Percentiles rank a stretch among this genome's conserved stretches.
These are phyloP conservation scores for Enteromius thamalakanensis DNA, from an alignment of 2,797 vertebrate genomes.

Conservation along the genomic window DNA sequence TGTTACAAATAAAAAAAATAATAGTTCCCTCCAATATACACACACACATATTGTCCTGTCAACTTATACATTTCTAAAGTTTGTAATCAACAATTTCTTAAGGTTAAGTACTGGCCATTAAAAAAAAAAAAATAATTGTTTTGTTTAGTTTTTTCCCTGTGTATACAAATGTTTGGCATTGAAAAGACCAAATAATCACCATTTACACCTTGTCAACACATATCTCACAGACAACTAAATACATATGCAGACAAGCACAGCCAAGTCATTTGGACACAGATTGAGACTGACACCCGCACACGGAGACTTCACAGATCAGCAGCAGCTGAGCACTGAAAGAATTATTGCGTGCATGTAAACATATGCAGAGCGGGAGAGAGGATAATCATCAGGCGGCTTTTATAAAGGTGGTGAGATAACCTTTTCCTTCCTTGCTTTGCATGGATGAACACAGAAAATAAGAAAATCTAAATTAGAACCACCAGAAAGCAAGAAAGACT, in stretches of 20 bases:
- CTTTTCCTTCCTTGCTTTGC: slow-evolving; percentile 51
- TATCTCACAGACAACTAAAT: not conserved
- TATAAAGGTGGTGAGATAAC: slow-evolving; percentile 50
- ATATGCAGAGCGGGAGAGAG: slow-evolving; percentile 38
- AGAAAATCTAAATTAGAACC: slow-evolving; percentile 50
- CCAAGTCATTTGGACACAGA: slow-evolving; percentile 8
- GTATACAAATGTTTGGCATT: not conserved
- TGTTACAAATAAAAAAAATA: not conserved
- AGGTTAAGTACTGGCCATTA: not conserved
- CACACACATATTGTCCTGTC: not conserved
- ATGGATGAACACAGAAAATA: slow-evolving; percentile 45
- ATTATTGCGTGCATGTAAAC: slow-evolving; percentile 33
- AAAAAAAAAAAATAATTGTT: not conserved
- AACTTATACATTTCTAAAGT: not conserved
- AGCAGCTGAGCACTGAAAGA: slow-evolving; percentile 9
- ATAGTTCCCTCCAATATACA: not conserved
- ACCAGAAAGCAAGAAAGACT: not conserved
- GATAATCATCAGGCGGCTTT: slow-evolving; percentile 40
- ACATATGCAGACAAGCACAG: not conserved
- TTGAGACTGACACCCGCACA: slow-evolving; percentile 25
- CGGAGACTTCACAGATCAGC: slow-evolving; percentile 37
- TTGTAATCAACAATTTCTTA: not conserved
- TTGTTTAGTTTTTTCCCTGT: not conserved
- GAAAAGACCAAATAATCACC: not conserved
- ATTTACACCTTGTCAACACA: slow-evolving; percentile 7